Conservation (phyloP, 2,113 vertebrate genomes). For the Salvelinus alpinus region DNA sequence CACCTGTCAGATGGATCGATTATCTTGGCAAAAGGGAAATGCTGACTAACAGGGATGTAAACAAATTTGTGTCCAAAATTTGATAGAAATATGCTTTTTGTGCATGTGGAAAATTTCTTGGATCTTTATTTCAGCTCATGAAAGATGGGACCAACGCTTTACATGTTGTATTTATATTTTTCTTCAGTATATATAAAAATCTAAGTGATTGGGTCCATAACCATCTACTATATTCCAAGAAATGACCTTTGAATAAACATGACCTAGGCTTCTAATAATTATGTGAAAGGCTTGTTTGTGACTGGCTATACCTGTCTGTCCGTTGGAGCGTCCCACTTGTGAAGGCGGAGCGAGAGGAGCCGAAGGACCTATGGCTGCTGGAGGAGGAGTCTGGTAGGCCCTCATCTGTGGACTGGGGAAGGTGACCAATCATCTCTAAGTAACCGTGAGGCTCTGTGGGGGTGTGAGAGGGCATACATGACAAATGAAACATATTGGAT, state of each 20-base stretch:
- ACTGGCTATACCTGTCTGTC: slow-evolving; percentile 64
- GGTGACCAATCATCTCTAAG: slow-evolving; percentile 65
- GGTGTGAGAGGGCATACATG: slow-evolving; percentile 1
- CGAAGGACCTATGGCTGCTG: slow-evolving; percentile 69
- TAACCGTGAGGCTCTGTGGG: slow-evolving; percentile 77
- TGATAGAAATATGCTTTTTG: too few species aligned
- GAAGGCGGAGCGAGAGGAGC: slow-evolving; percentile 63
- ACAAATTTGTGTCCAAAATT: too few species aligned
- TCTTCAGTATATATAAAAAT: too few species aligned
- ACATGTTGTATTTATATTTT: too few species aligned
- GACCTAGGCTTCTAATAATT: not conserved
- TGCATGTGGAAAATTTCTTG: too few species aligned
- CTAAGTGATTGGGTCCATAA: too few species aligned
- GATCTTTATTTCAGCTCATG: too few species aligned
- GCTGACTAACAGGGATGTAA: too few species aligned
- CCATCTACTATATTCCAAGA: not conserved
- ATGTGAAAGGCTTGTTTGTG: slow-evolving; percentile 63
- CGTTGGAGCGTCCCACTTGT: slow-evolving; percentile 61
- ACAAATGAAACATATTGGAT: not conserved
- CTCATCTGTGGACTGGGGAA: slow-evolving; percentile 64
- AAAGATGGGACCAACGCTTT: too few species aligned
- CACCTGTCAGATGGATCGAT: too few species aligned
- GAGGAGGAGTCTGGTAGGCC: slow-evolving; percentile 55
- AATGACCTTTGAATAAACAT: not conserved
- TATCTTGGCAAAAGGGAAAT: too few species aligned